Base-by-base conservation (phyloP, 2,797 vertebrate species). In the Chiroxiphia lanceolata region DNA sequence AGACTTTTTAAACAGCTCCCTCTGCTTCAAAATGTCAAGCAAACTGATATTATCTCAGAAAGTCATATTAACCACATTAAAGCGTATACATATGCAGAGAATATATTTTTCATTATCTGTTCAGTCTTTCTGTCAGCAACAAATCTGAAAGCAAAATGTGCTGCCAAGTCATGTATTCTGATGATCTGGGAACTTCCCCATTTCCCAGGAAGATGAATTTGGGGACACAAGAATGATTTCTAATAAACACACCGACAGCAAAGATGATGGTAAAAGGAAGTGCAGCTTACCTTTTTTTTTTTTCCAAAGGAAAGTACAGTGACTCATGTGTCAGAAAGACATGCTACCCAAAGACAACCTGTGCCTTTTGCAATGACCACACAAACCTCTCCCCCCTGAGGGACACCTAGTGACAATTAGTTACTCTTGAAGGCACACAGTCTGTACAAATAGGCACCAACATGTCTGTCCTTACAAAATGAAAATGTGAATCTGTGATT, bases 191-290 rank as follows among this genome's bases (percentile, higher is more conserved):
- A 87, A 96, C 78, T 93, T 96, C 70, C 96, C 93, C 59, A 44
- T 90, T 96, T 93, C 90, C 82, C 87, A 90, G 84, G 92, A 96
- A 96, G 90, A 96, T 80, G 57, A 95, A 88, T 95, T 12, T 79
- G 40, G 63, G 76, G 77, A 65, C 76, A 83, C 0, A 1, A 92
- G 87, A 75, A 61, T 65, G 78, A 50, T 89, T 97, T 96, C 75
- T 85, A 94, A 83, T 93, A 81, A 95, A 83, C 42, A 86, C 38
- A 63, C 69, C 61, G 76, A 83, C 68, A 94, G 83, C 57, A 64
- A 79, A 92, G 57, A 85, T 81, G 13, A 87, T 83, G 74, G 61
- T 79, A 93, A 96, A 92, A 94, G 82, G 93, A 81, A 89, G 47
- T 88, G 54, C 75, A 80, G 51, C 76, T 75, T 76, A 76, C 40